Percentiles rank a stretch among this genome's conserved stretches.
phyloP scores from a whole-genome alignment of 64 coral and sea anemone genomes.

The Stylophora pistillata region DNA sequence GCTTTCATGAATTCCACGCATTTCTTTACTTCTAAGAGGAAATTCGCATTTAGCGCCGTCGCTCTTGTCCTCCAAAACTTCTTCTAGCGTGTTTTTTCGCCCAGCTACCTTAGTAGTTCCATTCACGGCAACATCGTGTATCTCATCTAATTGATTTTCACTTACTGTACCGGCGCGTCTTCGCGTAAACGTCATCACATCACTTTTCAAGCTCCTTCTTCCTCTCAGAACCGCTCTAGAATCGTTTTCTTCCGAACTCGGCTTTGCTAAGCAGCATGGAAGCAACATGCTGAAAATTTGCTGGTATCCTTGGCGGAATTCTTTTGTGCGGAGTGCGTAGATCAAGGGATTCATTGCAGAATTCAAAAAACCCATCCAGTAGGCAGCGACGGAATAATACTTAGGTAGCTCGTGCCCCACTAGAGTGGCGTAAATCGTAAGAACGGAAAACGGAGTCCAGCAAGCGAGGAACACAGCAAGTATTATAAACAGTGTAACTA shows the following conservation, averaged over 20 bases:
- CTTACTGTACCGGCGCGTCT: background rate
- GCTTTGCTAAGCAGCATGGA: constrained; percentile 28
- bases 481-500: constrained; percentile 60
- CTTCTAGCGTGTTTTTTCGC: background rate
- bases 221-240: constrained; percentile 4
- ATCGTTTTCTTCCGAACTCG: background rate
- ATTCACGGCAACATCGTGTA: too few relatives aligned
- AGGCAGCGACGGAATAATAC: constrained; percentile 54
- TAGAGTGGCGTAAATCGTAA: constrained; percentile 49
- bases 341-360: constrained; percentile 68
- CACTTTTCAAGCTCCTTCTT: constrained; percentile 3
- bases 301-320: constrained; percentile 62
- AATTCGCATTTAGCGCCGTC: background rate
- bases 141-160: background rate
- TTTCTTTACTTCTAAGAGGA: background rate
- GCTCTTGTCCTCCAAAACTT: background rate
- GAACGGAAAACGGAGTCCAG: constrained; percentile 69
- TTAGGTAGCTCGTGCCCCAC: constrained; percentile 32
- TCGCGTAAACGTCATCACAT: background rate
- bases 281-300: constrained; percentile 55
- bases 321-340: constrained; percentile 48
- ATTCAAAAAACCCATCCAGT: constrained; percentile 70
- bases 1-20: background rate
- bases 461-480: constrained; percentile 59
- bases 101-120: background rate